These are phyloP conservation scores for Brevimyrus niger DNA, from an alignment of 2,113 vertebrate species.

Conservation along the genomic window DNA sequence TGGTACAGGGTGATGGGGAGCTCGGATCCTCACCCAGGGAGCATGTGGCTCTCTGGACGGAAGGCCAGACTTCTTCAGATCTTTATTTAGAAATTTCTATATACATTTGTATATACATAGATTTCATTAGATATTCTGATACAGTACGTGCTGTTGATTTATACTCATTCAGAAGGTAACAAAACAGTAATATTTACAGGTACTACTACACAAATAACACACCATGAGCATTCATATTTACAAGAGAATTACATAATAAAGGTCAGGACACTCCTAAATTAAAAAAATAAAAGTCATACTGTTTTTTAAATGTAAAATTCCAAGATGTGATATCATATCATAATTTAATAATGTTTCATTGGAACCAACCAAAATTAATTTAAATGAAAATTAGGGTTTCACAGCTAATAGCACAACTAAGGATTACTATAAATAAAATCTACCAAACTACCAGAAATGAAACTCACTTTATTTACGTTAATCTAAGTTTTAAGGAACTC, in stretches of 20 bases:
- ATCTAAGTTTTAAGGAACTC: not conserved
- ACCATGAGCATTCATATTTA: not conserved
- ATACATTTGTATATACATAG: not conserved
- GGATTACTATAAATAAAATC: not conserved
- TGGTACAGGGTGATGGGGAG: not conserved
- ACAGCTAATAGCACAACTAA: not conserved
- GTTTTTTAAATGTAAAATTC: not conserved
- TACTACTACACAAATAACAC: not conserved
- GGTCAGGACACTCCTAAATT: not conserved
- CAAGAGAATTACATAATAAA: slow-evolving; percentile 1
- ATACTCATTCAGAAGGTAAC: not conserved
- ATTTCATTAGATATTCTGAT: not conserved
- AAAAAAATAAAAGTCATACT: not conserved
- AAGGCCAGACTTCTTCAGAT: not conserved
- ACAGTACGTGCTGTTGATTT: not conserved
- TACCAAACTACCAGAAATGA: not conserved
- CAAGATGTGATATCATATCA: not conserved
- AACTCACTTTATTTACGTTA: not conserved
- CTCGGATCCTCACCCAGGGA: not conserved
- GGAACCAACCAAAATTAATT: not conserved
- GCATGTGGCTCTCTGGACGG: not conserved
- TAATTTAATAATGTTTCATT: not conserved
- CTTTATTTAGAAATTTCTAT: slow-evolving; percentile 16
- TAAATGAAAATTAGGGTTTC: not conserved
- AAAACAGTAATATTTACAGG: slow-evolving; percentile 8